phyloP scores from a whole-genome alignment of 2,888 invertebrate species.

The Zhengitettix transpicula region DNA sequence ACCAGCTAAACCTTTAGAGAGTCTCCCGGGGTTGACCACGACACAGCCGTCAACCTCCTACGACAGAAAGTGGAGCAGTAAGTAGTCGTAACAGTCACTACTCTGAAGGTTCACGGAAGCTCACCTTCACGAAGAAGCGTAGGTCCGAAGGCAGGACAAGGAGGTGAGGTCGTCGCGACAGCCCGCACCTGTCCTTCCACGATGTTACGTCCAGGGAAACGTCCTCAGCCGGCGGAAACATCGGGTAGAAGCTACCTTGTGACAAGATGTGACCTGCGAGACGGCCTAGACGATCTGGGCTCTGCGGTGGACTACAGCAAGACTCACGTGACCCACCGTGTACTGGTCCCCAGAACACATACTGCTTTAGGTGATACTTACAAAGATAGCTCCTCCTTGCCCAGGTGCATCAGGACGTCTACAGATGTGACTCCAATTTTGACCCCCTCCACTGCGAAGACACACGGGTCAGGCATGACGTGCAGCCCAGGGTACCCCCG shows the following conservation, averaged over 20 bases:
- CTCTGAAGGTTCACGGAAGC: conserved; percentile 1
- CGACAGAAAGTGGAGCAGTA: conserved; percentile 18
- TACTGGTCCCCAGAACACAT: too few species aligned
- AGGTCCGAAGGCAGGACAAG: conserved; percentile 73
- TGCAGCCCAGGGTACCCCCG: conserved; percentile 42
- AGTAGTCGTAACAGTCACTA: too few species aligned
- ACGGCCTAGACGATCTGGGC: conserved; percentile 53
- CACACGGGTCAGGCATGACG: conserved; percentile 65
- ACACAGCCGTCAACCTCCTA: conserved; percentile 63
- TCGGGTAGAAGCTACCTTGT: conserved; percentile 68
- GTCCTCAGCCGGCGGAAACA: conserved; percentile 54
- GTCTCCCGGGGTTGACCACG: conserved; percentile 71
- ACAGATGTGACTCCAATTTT: conserved; percentile 63
- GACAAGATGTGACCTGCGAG: conserved; percentile 54
- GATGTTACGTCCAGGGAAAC: conserved; percentile 52
- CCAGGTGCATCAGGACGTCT: conserved; percentile 68
- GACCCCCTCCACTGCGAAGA: conserved; percentile 59
- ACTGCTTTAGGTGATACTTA: conserved; percentile 32
- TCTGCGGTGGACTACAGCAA: conserved; percentile 25
- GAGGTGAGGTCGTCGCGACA: conserved; percentile 62
- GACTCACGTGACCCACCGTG: neutral
- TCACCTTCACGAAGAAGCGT: conserved; percentile 63
- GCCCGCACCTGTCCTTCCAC: conserved; percentile 51
- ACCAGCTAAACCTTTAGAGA: conserved; percentile 55
- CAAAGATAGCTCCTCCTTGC: conserved; percentile 60